phyloP scores from a whole-genome alignment of 2,888 invertebrate genomes.

The Aethes cnicana region DNA sequence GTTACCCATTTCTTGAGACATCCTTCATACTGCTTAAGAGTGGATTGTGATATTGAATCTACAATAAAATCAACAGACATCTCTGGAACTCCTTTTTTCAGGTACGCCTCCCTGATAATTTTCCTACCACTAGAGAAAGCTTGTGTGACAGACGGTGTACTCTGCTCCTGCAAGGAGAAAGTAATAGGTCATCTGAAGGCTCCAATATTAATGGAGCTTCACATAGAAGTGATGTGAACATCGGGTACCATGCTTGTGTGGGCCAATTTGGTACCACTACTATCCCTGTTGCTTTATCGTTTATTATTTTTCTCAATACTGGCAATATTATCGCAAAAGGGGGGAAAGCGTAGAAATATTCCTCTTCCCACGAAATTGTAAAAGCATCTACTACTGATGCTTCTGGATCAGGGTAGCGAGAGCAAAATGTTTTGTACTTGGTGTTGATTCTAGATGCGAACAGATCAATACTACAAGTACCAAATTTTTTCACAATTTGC shows the following conservation, averaged over 20 bases:
- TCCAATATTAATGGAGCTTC: no score
- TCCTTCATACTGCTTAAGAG: conserved; percentile 30
- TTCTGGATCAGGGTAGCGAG: background rate
- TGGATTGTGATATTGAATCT: conserved; percentile 19
- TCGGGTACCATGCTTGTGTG: conserved; percentile 39
- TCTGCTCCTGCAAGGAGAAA: conserved; percentile 24
- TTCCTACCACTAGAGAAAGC: conserved; percentile 26
- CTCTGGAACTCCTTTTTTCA: conserved; percentile 19
- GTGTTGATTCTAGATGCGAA: conserved; percentile 4
- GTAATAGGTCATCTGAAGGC: conserved; percentile 23
- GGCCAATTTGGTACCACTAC: conserved; percentile 25
- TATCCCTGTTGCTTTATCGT: background rate
- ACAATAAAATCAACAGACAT: conserved; percentile 28
- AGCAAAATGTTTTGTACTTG: background rate
- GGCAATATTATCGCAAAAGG: conserved; percentile 15
- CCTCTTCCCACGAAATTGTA: background rate
- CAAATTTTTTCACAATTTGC: background rate
- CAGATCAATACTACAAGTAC: conserved; percentile 1
- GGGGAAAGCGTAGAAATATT: conserved; percentile 34
- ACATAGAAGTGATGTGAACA: conserved; percentile 30
- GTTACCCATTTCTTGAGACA: conserved; percentile 20
- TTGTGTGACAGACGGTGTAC: conserved; percentile 13
- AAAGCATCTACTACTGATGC: background rate
- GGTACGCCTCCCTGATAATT: conserved; percentile 29
- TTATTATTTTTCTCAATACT: background rate